A percentile compares a stretch with the other conserved stretches of the same genome.
Conservation (phyloP, 2,113 vertebrate genomes). For the Lanius collurio region DNA sequence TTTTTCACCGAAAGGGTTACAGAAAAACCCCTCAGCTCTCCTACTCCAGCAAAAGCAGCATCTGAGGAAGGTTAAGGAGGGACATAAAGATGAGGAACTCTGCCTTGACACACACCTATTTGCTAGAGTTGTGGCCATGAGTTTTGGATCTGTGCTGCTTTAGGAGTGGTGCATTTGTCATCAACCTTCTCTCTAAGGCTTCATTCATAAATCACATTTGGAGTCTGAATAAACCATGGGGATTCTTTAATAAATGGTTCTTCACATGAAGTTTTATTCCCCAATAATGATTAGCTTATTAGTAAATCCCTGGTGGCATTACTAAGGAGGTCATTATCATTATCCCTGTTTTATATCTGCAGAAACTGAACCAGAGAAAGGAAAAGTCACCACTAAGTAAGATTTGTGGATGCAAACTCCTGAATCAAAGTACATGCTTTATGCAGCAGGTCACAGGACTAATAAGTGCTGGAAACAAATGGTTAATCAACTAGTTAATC, state of each 20-base stretch:
- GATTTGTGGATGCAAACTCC: neutral
- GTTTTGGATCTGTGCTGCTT: neutral
- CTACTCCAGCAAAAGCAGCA: neutral
- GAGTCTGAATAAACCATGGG: slow-evolving; percentile 18
- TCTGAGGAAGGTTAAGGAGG: neutral
- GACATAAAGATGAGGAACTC: neutral
- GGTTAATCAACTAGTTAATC: neutral
- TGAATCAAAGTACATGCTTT: neutral
- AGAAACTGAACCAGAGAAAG: slow-evolving; percentile 13
- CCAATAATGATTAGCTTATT: slow-evolving; percentile 56
- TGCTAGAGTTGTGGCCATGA: neutral
- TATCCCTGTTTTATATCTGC: slow-evolving; percentile 37
- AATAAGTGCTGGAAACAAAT: neutral
- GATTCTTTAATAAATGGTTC: slow-evolving; percentile 46
- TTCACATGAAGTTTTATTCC: slow-evolving; percentile 53
- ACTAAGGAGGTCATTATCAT: slow-evolving; percentile 58
- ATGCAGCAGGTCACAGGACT: neutral
- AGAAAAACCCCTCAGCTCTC: neutral
- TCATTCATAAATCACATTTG: slow-evolving; percentile 36
- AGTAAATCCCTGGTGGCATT: slow-evolving; percentile 47
- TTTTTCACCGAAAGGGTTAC: neutral
- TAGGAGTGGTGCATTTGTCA: neutral
- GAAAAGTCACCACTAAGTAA: slow-evolving; percentile 7
- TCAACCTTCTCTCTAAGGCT: neutral
- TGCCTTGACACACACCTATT: neutral